These are phyloP conservation scores for Centropyge bicolor DNA, from an alignment of 2,797 vertebrate species.

Conservation along the genomic window DNA sequence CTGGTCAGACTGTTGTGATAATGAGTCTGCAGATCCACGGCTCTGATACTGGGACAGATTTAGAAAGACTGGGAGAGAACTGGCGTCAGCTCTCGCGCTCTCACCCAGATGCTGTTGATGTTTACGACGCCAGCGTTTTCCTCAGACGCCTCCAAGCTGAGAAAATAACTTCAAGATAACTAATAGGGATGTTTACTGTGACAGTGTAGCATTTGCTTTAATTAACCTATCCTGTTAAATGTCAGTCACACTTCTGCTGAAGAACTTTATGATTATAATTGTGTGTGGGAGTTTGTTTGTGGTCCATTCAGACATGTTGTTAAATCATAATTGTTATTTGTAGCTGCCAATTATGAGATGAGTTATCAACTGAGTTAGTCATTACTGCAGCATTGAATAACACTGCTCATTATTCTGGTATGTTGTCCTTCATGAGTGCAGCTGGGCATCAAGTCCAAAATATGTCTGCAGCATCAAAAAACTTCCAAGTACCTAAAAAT, in stretches of 20 bases:
- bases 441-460: neutral
- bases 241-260: conserved; percentile 10
- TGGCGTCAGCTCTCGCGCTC: conserved; percentile 9
- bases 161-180: conserved; percentile 6
- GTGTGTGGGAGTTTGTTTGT: conserved; percentile 18
- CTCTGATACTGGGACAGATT: conserved; percentile 56
- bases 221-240: conserved; percentile 12
- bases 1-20: conserved; percentile 34
- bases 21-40: conserved; percentile 50
- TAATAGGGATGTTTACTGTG: neutral
- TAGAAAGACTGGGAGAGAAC: conserved; percentile 25
- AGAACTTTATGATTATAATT: neutral
- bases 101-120: conserved; percentile 19
- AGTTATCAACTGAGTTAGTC: neutral
- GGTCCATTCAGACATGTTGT: neutral
- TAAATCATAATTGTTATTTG: conserved; percentile 21
- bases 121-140: neutral
- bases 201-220: neutral
- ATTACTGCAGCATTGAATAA: conserved; percentile 1
- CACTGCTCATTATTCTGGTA: neutral
- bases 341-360: conserved; percentile 4
- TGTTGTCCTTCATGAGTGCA: neutral
- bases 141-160: conserved; percentile 2
- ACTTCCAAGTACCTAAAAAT: neutral
- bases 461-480: neutral